Percentiles rank a stretch among this genome's conserved stretches.
phyloP scores from a whole-genome alignment of 2,888 invertebrate species.

The Rotaria socialis region DNA sequence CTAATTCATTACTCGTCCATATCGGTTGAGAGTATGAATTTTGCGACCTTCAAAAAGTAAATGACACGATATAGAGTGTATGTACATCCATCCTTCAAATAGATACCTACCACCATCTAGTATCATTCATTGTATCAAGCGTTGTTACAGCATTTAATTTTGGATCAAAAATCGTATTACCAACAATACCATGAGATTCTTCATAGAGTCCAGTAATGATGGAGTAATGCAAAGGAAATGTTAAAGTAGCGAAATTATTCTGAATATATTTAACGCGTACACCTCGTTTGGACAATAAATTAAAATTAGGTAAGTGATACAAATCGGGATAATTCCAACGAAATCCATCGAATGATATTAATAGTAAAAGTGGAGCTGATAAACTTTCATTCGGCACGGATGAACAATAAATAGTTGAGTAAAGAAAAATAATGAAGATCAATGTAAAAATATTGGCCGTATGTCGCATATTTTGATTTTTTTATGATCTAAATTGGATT shows the following conservation, averaged over 20 bases:
- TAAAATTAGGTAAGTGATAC: constrained; percentile 35
- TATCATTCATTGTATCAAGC: not conserved
- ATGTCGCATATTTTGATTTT: not conserved
- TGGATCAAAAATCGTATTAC: constrained; percentile 44
- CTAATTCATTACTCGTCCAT: constrained; percentile 44
- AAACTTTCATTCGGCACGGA: not conserved
- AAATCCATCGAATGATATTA: constrained; percentile 45
- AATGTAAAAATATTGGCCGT: not conserved
- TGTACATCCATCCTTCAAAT: not conserved
- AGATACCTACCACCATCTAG: not conserved
- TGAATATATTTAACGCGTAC: constrained; percentile 37
- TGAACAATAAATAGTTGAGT: not conserved
- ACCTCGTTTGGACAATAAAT: constrained; percentile 34
- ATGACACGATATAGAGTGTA: too few relatives aligned
- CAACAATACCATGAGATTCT: constrained; percentile 45
- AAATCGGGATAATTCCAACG: constrained; percentile 41
- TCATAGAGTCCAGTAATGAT: constrained; percentile 47
- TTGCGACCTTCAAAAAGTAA: constrained; percentile 22
- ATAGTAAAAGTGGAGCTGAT: constrained; percentile 24
- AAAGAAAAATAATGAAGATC: not conserved
- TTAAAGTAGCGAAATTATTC: constrained; percentile 43
- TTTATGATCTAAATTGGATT: not conserved
- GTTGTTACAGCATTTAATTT: constrained; percentile 37
- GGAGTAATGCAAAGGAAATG: constrained; percentile 47
- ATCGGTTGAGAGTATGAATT: constrained; percentile 42